Evolutionary conservation across 2,113 vertebrate genomes (phyloP).

Genomic region (Campylorhamphus procurvoides): DNA sequence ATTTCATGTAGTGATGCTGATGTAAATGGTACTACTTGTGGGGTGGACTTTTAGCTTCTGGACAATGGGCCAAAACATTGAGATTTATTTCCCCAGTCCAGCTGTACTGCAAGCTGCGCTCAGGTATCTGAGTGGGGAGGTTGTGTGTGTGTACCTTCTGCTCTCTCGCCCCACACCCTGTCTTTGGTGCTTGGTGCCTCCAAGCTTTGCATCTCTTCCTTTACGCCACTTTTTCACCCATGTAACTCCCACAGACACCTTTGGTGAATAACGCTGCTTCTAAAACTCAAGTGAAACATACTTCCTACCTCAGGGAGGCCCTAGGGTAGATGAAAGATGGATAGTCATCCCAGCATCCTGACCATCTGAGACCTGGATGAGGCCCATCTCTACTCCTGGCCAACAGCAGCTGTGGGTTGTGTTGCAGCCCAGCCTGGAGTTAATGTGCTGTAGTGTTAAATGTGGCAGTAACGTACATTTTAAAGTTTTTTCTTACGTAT

Average conservation of each 20-base stretch:
- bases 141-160: background rate
- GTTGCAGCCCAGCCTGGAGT: background rate
- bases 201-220: background rate
- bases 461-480: background rate
- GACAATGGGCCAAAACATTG: accelerated
- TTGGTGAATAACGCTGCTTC: background rate
- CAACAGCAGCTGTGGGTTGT: background rate
- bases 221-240: background rate
- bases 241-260: background rate
- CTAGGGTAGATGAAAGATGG: background rate
- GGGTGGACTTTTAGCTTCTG: background rate
- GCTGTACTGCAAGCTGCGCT: background rate
- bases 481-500: background rate
- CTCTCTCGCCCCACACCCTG: accelerated
- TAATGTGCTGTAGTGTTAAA: background rate
- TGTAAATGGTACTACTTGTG: background rate
- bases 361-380: background rate
- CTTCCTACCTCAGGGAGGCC: background rate
- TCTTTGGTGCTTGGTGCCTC: accelerated
- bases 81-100: background rate
- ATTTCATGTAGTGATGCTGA: background rate
- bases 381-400: background rate
- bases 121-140: accelerated
- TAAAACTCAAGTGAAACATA: background rate
- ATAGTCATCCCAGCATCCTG: background rate